Evolutionary conservation across 2,888 invertebrate genomes (phyloP), one percentile per base, ranked within the genome.

Genomic region (Lingula anatina): DNA sequence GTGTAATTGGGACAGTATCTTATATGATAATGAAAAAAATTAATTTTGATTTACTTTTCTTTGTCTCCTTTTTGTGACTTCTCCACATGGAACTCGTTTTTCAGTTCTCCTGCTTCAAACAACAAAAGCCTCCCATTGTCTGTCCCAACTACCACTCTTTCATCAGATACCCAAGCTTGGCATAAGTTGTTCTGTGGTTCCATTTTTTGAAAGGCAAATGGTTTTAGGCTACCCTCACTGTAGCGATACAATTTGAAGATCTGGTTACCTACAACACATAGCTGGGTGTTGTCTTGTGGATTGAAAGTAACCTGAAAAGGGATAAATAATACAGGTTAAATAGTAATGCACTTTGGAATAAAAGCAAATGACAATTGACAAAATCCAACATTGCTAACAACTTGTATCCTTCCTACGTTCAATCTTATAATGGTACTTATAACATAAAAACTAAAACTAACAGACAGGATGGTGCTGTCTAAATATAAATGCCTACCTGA

Each of bases 91-190:
- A 73, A 69, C 53, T 77, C 77, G 57, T 68, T 63, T 53, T 71
- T 86, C 43, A 90, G 75, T 59, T 94, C 93, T 0, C 91, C 91
- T 59, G 87, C 87, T 73, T 94, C 93, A 49, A 93, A 83, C 51
- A 90, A 79, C 68, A 90, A 81, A 36, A 94, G 80, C 56, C 84
- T 80, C 24, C 90, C 90, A 51, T 83, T 84, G 49, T 82, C 81
- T 0, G 90, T 90, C 2, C 93, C 94, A 41, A 86, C 85, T 57
- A 90, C 78, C n/a, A 93, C 82, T 45, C 89, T 81, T 65, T 93
- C 93, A 51, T 88, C 82, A 2, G 87, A 85, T 39, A 94, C 73
- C 89, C 93, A 95, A 57, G 87, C 84, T 64, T 87, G 84, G 42
- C 85, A 85, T 12, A 86, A 85, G 60, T 90, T 85, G 53, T 84